These are phyloP conservation scores for Prinia subflava DNA, from an alignment of 2,113 vertebrate genomes.

Conservation along the genomic window DNA sequence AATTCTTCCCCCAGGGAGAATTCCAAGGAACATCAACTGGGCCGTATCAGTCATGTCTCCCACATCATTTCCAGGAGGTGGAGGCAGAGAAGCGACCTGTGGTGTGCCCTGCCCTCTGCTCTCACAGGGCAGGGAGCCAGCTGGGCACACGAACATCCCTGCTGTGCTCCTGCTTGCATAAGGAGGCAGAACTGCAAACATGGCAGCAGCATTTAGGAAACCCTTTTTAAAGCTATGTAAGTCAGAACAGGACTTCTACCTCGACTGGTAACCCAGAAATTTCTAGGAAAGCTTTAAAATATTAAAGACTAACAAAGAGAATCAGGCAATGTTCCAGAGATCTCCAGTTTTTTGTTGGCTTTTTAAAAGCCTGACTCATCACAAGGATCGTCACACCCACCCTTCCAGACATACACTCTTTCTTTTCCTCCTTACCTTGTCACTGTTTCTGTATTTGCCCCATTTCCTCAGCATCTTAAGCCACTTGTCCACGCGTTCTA, in stretches of 20 bases:
- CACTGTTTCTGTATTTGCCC: constrained; percentile 87
- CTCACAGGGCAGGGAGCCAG: background rate
- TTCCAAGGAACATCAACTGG: background rate
- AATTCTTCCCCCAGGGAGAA: background rate
- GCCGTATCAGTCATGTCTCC: accelerated
- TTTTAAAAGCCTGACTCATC: background rate
- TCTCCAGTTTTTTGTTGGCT: background rate
- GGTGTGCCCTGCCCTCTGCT: background rate
- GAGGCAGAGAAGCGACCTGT: accelerated
- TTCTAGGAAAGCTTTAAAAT: background rate
- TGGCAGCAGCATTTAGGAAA: background rate
- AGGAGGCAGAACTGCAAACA: background rate
- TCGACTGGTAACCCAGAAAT: background rate
- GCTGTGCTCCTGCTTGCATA: background rate
- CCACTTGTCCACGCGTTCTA: constrained; percentile 89
- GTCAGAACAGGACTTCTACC: background rate
- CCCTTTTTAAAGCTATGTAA: background rate
- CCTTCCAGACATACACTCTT: background rate
- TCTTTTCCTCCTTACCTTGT: constrained; percentile 77
- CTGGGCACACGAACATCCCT: background rate
- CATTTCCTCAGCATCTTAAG: constrained; percentile 93
- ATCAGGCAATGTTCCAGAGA: background rate
- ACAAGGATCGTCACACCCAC: background rate
- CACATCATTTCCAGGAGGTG: background rate
- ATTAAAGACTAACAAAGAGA: background rate